phyloP scores from a whole-genome alignment of 2,113 vertebrate genomes.

The Pomatostomus ruficeps region DNA sequence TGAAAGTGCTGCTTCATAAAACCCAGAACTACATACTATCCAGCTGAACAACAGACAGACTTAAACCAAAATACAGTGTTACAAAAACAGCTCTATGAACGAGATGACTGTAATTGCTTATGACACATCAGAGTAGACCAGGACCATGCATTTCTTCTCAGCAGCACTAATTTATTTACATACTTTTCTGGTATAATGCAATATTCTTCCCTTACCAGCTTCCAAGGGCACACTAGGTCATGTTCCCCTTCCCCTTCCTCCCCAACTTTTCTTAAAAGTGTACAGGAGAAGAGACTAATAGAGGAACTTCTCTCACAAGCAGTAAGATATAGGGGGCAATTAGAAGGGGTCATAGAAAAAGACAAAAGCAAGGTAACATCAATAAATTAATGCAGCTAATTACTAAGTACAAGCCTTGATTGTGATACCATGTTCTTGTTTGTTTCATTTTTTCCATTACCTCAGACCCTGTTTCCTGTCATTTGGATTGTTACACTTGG shows the following conservation, averaged over 20 bases:
- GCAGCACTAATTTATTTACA: neutral
- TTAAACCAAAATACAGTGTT: neutral
- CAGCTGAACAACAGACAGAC: neutral
- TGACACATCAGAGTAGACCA: neutral
- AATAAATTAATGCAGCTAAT: neutral
- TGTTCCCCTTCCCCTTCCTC: too few species aligned
- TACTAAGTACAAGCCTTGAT: neutral
- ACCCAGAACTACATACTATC: neutral
- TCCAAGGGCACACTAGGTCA: neutral
- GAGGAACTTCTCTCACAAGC: neutral
- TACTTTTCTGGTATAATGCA: neutral
- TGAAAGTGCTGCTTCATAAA: neutral
- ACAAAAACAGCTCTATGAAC: neutral
- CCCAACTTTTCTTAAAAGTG: neutral
- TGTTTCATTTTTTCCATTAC: slow-evolving; percentile 3
- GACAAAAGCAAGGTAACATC: neutral
- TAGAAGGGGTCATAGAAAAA: neutral
- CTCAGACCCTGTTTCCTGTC: slow-evolving; percentile 1
- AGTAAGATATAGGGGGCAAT: neutral
- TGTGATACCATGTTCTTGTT: neutral
- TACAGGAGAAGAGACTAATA: neutral
- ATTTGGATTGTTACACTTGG: neutral
- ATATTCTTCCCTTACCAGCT: neutral
- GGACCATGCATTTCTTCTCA: neutral
- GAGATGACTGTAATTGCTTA: neutral